A percentile compares a stretch with the other conserved stretches of the same genome.
phyloP scores from a whole-genome alignment of 64 coral and sea anemone species.

The Actinia equina region DNA sequence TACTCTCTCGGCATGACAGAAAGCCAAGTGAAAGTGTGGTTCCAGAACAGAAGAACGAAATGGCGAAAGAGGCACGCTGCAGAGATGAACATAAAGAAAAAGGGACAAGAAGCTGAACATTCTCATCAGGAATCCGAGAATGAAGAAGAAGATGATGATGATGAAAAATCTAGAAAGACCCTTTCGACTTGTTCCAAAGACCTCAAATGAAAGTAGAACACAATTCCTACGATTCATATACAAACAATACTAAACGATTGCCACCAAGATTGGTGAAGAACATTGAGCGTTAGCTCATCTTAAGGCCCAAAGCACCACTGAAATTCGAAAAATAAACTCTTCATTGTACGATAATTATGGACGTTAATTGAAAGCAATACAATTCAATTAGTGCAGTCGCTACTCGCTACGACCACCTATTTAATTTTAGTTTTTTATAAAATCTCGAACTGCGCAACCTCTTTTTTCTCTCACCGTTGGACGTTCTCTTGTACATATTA shows the following conservation, averaged over 20 bases:
- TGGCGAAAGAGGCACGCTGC: conserved; percentile 90
- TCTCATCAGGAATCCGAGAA: neutral
- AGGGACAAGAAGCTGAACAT: conserved; percentile 11
- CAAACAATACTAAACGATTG: neutral
- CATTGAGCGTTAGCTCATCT: neutral
- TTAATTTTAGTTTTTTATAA: neutral
- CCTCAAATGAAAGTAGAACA: neutral
- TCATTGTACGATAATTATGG: conserved; percentile 1
- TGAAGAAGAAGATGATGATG: neutral
- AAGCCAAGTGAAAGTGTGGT: conserved; percentile 95
- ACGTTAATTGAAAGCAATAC: neutral
- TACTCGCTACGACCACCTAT: neutral
- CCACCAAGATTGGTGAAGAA: neutral
- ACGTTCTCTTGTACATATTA: neutral
- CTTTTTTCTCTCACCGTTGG: neutral
- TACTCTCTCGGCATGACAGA: conserved; percentile 91
- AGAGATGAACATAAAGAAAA: conserved; percentile 67
- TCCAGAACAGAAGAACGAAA: conserved; percentile 86
- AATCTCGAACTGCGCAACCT: too few relatives aligned
- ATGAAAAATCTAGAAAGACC: neutral
- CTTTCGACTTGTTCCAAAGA: neutral
- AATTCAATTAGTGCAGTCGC: neutral
- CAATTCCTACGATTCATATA: neutral
- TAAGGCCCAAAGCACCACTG: neutral
- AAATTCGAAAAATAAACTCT: conserved; percentile 2